Conservation (phyloP, 2,888 invertebrate species). For the Agrotis puta region DNA sequence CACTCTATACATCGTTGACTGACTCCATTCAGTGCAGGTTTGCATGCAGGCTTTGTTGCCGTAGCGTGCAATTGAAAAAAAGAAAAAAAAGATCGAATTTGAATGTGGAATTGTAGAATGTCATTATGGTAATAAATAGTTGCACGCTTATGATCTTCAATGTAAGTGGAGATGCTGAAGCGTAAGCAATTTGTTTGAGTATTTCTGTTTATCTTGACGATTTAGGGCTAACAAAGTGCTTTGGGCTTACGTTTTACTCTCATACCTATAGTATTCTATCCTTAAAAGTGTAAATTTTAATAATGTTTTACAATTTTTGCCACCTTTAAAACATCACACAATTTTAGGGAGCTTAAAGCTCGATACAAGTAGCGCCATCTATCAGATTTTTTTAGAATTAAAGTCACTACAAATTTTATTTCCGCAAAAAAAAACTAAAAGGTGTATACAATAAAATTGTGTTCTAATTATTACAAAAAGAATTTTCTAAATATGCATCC, state of each 20-base stretch:
- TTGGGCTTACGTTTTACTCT: background rate
- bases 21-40: constrained; percentile 53
- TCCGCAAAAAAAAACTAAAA: too few relatives aligned
- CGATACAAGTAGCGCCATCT: constrained; percentile 43
- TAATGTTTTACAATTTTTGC: background rate
- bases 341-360: background rate
- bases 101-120: constrained; percentile 36
- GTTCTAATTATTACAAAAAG: too few relatives aligned
- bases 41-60: constrained; percentile 50
- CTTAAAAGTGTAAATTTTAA: too few relatives aligned
- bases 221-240: too few relatives aligned
- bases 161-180: constrained; percentile 1
- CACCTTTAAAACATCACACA: background rate
- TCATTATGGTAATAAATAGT: constrained; percentile 23
- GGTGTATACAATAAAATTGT: too few relatives aligned
- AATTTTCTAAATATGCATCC: too few relatives aligned
- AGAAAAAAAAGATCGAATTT: constrained; percentile 39
- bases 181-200: too few relatives aligned
- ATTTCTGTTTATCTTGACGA: too few relatives aligned
- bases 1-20: constrained; percentile 53
- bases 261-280: background rate
- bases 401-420: background rate
- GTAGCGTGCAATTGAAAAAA: constrained; percentile 44
- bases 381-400: background rate
- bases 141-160: constrained; percentile 17